A percentile compares a stretch with the other conserved stretches of the same genome.
Conservation (phyloP, 2,113 vertebrate genomes). For the Tetrax tetrax region DNA sequence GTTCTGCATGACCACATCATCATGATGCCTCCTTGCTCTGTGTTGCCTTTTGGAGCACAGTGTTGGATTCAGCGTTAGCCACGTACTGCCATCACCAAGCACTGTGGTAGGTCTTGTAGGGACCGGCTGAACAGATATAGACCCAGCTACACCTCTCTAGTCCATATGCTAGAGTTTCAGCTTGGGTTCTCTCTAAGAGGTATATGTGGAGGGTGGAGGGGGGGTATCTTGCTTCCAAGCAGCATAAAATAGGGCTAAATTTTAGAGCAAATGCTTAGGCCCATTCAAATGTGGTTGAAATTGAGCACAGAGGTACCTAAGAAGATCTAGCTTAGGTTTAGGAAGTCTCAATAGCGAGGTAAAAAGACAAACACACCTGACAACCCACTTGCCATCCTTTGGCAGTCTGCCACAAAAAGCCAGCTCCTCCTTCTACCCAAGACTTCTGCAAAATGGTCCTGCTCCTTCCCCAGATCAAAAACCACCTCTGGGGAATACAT, state of each 20-base stretch:
- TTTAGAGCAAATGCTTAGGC: background rate
- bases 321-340: background rate
- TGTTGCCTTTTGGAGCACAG: background rate
- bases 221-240: background rate
- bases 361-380: background rate
- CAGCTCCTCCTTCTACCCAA: background rate
- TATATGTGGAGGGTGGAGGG: background rate
- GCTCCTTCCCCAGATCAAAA: background rate
- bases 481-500: accelerated
- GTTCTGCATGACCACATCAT: background rate
- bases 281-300: background rate
- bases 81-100: background rate
- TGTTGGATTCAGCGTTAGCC: background rate
- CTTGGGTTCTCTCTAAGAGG: background rate
- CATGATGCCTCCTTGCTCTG: background rate
- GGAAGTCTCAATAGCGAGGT: background rate
- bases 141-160: background rate
- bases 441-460: background rate
- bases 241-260: background rate
- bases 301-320: background rate
- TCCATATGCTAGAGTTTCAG: background rate
- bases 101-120: background rate
- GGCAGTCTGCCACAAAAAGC: background rate
- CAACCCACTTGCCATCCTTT: background rate
- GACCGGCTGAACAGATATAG: background rate